These are phyloP conservation scores for Astyanax mexicanus DNA, from an alignment of 2,797 vertebrate species.

Conservation along the genomic window DNA sequence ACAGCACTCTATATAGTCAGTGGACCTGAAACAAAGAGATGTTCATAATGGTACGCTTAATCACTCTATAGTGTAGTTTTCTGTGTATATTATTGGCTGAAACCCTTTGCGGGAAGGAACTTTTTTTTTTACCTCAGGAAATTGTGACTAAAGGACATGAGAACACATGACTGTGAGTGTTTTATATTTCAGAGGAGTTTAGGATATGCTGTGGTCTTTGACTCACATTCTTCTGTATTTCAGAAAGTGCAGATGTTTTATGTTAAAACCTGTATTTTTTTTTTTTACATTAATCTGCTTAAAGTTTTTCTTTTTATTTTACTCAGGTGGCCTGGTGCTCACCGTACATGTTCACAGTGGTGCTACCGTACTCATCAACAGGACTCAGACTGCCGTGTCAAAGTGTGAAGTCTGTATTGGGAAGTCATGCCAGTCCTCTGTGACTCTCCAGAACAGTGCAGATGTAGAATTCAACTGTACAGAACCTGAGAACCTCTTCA, in stretches of 20 bases:
- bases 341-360: conserved; percentile 54
- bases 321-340: conserved; percentile 56
- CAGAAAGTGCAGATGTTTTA: background rate
- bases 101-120: too few relatives aligned
- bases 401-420: conserved; percentile 66
- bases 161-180: too few relatives aligned
- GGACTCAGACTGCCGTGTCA: conserved; percentile 21
- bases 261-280: background rate
- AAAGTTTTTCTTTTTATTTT: conserved; percentile 1
- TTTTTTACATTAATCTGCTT: background rate
- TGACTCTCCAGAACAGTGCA: conserved; percentile 39
- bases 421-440: conserved; percentile 37
- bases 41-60: too few relatives aligned
- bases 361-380: conserved; percentile 60
- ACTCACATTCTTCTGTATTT: too few relatives aligned
- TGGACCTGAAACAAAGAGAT: too few relatives aligned
- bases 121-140: too few relatives aligned
- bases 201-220: too few relatives aligned
- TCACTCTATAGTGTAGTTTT: too few relatives aligned
- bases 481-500: conserved; percentile 69
- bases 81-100: too few relatives aligned
- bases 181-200: too few relatives aligned
- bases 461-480: conserved; percentile 66
- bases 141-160: too few relatives aligned
- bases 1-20: too few relatives aligned